phyloP scores from a whole-genome alignment of 2,113 vertebrate genomes.

The Ramphastos sulfuratus region DNA sequence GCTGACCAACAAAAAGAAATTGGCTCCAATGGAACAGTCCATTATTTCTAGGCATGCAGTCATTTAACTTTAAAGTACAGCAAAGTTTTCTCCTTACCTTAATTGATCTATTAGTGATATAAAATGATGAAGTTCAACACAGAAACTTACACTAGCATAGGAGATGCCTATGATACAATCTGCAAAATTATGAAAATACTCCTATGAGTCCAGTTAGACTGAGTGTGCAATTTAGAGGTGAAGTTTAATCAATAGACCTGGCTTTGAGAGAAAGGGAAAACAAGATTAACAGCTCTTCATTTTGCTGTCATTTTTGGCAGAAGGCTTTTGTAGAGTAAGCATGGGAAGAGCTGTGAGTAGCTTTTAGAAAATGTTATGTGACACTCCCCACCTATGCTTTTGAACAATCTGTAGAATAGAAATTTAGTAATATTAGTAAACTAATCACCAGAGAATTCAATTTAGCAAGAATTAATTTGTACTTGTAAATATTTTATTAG shows the following conservation, averaged over 20 bases:
- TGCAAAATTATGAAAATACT: neutral
- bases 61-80: neutral
- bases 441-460: neutral
- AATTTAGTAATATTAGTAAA: neutral
- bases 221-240: neutral
- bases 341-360: neutral
- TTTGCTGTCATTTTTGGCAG: neutral
- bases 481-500: neutral
- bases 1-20: too few species aligned
- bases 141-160: neutral
- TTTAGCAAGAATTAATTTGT: neutral
- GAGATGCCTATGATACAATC: neutral
- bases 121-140: neutral
- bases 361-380: neutral
- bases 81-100: neutral
- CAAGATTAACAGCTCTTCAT: neutral
- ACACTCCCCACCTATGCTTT: rapidly evolving
- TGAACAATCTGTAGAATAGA: neutral
- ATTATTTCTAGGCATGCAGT: neutral
- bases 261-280: neutral
- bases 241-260: neutral
- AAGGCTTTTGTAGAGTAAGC: neutral
- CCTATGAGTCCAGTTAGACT: neutral
- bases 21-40: neutral
- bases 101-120: neutral